These are phyloP conservation scores for Saguinus imperator DNA, from an alignment of 2,113 vertebrate species.

Conservation along the genomic window DNA sequence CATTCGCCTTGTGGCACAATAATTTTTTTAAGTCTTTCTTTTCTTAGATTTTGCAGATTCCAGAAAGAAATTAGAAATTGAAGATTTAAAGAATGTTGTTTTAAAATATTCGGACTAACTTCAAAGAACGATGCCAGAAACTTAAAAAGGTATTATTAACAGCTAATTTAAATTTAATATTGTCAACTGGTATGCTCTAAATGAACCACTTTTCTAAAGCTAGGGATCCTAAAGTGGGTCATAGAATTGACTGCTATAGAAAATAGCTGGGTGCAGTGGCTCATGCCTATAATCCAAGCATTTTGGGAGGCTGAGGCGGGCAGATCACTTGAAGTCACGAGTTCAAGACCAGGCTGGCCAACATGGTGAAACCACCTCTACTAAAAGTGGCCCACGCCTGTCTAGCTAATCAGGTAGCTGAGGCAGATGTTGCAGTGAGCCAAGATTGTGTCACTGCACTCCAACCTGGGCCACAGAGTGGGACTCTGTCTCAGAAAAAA, in stretches of 20 bases:
- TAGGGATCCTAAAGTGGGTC: neutral
- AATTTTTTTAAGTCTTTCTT: neutral
- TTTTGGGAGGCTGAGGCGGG: too few relatives aligned
- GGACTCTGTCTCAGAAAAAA: too few relatives aligned
- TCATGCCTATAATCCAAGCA: too few relatives aligned
- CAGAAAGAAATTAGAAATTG: neutral
- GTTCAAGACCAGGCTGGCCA: too few relatives aligned
- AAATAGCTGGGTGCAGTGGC: too few relatives aligned
- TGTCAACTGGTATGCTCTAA: neutral
- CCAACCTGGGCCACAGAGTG: too few relatives aligned
- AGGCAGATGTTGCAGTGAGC: too few relatives aligned
- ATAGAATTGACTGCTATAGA: neutral
- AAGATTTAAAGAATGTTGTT: neutral
- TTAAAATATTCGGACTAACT: neutral
- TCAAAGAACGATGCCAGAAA: neutral
- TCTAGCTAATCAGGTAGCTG: too few relatives aligned
- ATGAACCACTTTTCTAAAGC: neutral
- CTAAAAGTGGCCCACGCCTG: too few relatives aligned
- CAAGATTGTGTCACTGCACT: too few relatives aligned
- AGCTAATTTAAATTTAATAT: neutral
- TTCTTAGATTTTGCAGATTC: slow-evolving; percentile 1
- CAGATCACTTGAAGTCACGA: too few relatives aligned
- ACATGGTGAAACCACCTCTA: too few relatives aligned
- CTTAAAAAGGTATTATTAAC: slow-evolving; percentile 39
- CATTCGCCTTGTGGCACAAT: neutral